Percentiles rank a stretch among this genome's conserved stretches.
Conservation (phyloP, 2,113 vertebrate species). For the Cololabis saira region DNA sequence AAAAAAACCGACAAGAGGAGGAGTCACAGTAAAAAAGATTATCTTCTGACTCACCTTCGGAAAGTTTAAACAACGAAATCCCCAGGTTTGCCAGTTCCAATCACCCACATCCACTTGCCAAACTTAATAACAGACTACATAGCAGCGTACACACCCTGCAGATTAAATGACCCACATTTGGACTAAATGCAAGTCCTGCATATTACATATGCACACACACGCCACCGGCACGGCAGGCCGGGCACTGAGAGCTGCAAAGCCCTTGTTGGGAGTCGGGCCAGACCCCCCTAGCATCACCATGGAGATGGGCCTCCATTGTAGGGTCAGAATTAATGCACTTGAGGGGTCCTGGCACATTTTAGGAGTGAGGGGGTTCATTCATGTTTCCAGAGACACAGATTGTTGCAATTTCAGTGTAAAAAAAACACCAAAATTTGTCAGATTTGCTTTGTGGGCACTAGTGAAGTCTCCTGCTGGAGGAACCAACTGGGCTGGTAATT, state of each 20-base stretch:
- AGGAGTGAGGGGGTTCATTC: constrained; percentile 40
- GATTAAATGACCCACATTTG: constrained; percentile 57
- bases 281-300: constrained; percentile 67
- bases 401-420: background rate
- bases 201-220: constrained; percentile 53
- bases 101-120: constrained; percentile 12
- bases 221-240: constrained; percentile 45
- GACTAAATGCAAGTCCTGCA: constrained; percentile 63
- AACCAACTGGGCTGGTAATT: constrained; percentile 21
- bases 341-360: constrained; percentile 68
- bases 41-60: background rate
- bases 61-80: background rate
- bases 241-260: constrained; percentile 50
- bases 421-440: background rate
- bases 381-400: background rate
- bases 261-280: constrained; percentile 60
- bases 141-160: constrained; percentile 10
- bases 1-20: background rate
- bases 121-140: constrained; percentile 24
- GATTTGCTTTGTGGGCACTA: background rate
- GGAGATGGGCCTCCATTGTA: constrained; percentile 70
- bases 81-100: background rate
- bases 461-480: background rate
- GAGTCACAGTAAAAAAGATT: background rate
- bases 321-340: constrained; percentile 67